phyloP scores from a whole-genome alignment of 53 echinoderm and acorn worm genomes.

The Zoroaster sp. region DNA sequence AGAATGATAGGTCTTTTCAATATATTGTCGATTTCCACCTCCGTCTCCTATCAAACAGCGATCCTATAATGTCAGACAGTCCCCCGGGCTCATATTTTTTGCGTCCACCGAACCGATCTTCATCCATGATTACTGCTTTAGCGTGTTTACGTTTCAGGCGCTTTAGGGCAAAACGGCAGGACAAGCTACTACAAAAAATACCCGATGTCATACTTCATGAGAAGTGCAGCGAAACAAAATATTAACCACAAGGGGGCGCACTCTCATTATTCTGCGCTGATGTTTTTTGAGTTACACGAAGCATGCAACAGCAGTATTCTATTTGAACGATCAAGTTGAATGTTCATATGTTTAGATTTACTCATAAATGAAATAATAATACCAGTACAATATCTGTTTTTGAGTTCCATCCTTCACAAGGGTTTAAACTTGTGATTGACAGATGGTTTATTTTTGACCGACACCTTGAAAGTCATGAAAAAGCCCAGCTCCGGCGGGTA shows the following conservation, averaged over 20 bases:
- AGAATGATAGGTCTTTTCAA: background rate
- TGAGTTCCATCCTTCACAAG: background rate
- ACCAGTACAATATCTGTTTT: background rate
- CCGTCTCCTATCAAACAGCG: background rate
- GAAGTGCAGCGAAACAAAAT: background rate
- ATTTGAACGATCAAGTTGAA: background rate
- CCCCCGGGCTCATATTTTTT: slow-evolving; percentile 1
- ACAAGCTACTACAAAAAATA: too few relatives aligned
- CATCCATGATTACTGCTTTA: slow-evolving; percentile 1
- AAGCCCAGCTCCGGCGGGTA: background rate
- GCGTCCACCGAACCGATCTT: slow-evolving; percentile 1
- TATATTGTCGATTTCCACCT: background rate
- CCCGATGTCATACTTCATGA: too few relatives aligned
- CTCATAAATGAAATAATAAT: background rate
- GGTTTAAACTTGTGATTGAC: background rate
- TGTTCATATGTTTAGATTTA: background rate
- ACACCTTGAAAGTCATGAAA: background rate
- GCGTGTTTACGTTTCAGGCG: slow-evolving; percentile 1
- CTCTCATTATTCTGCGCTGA: background rate
- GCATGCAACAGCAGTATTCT: background rate
- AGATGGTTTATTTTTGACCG: background rate
- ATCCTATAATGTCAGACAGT: background rate
- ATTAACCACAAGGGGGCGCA: slow-evolving; percentile 7
- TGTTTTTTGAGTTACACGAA: background rate
- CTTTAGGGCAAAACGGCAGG: background rate